Conservation (phyloP, 2,888 invertebrate species). For the Onchidella celtica region DNA sequence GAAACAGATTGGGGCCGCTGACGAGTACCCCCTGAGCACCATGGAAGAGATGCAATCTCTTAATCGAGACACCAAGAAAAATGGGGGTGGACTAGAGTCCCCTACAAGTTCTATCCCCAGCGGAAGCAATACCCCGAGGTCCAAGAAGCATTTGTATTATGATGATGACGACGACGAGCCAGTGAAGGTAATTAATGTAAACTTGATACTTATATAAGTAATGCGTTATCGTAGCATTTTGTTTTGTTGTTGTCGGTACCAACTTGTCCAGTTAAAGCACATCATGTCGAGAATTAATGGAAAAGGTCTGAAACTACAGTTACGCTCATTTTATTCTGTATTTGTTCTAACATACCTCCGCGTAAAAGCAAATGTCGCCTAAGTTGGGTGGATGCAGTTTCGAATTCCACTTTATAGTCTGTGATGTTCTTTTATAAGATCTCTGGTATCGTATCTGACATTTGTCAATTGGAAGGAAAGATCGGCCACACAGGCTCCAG, state of each 20-base stretch:
- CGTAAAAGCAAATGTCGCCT: too few relatives aligned
- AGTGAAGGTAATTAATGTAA: background rate
- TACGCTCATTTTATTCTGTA: too few relatives aligned
- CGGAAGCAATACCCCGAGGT: background rate
- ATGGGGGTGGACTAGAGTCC: background rate
- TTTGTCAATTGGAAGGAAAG: too few relatives aligned
- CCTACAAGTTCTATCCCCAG: background rate
- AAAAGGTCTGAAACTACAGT: too few relatives aligned
- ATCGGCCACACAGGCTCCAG: too few relatives aligned
- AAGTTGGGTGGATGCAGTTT: too few relatives aligned
- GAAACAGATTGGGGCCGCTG: background rate
- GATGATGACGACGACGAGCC: background rate
- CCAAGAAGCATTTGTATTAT: background rate
- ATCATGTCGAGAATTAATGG: too few relatives aligned
- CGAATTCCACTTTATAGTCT: too few relatives aligned
- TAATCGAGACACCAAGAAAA: background rate
- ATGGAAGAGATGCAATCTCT: background rate
- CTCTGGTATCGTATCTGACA: too few relatives aligned
- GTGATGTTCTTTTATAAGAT: too few relatives aligned
- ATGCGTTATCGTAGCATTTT: background rate
- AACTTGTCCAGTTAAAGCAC: background rate
- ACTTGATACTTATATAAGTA: background rate
- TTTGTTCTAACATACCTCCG: too few relatives aligned
- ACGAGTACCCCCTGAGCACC: background rate
- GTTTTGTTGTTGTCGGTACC: background rate